phyloP scores from a whole-genome alignment of 2,797 vertebrate species.

The Huso huso region DNA sequence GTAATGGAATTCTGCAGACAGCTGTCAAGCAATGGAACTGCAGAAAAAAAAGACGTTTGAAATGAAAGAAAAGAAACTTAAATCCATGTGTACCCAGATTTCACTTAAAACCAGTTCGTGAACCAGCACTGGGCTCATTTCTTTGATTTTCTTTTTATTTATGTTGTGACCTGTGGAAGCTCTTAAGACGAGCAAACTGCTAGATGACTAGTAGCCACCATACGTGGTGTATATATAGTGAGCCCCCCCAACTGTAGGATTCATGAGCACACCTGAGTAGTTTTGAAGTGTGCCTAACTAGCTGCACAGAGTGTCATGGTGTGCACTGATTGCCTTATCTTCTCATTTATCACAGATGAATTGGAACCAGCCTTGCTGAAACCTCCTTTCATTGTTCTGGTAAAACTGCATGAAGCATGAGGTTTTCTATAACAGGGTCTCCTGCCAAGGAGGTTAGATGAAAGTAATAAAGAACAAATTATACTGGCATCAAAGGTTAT shows the following conservation, averaged over 20 bases:
- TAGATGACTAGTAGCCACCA: slow-evolving; percentile 65
- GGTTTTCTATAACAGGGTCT: slow-evolving; percentile 56
- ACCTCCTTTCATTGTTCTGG: slow-evolving; percentile 77
- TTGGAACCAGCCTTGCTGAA: slow-evolving; percentile 96
- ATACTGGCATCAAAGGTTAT: slow-evolving; percentile 32
- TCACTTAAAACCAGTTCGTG: background rate
- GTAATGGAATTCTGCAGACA: slow-evolving; percentile 57
- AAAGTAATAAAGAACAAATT: slow-evolving; percentile 19
- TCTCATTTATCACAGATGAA: slow-evolving; percentile 98
- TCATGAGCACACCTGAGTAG: slow-evolving; percentile 73
- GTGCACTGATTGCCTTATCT: slow-evolving; percentile 95
- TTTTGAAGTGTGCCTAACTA: slow-evolving; percentile 73
- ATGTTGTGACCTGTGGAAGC: slow-evolving; percentile 58
- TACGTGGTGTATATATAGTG: slow-evolving; percentile 63
- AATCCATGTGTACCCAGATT: background rate
- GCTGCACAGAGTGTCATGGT: slow-evolving; percentile 75
- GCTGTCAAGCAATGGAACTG: slow-evolving; percentile 51
- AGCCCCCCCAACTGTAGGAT: slow-evolving; percentile 47
- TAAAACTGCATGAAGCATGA: slow-evolving; percentile 68
- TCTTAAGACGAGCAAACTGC: slow-evolving; percentile 52
- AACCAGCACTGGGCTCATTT: slow-evolving; percentile 10
- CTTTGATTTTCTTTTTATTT: slow-evolving; percentile 43
- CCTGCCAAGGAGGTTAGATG: slow-evolving; percentile 46
- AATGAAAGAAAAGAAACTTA: slow-evolving; percentile 25
- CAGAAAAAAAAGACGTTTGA: slow-evolving; percentile 13